Evolutionary conservation across 2,888 invertebrate species (phyloP).

Genomic region (Toxonevra muliebris): DNA sequence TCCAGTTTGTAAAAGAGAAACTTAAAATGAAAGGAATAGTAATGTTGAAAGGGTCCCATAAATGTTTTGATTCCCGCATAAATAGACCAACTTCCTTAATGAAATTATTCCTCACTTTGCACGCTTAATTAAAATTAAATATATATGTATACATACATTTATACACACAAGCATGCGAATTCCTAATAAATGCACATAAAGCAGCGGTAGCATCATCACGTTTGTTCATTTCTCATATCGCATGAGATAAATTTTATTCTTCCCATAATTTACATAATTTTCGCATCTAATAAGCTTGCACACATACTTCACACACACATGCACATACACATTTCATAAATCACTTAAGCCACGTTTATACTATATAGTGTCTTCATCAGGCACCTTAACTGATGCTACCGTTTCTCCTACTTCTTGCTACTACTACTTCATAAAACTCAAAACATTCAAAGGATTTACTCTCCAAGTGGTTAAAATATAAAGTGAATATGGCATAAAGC

Average conservation of each 20-base stretch:
- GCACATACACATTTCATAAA: slow-evolving; percentile 16
- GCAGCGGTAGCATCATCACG: not conserved
- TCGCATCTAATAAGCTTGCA: slow-evolving; percentile 49
- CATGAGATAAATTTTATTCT: slow-evolving; percentile 47
- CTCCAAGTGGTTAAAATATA: too few relatives aligned
- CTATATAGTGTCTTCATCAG: too few relatives aligned
- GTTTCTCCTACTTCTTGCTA: too few relatives aligned
- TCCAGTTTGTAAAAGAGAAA: too few relatives aligned
- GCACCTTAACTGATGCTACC: not conserved
- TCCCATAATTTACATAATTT: slow-evolving; percentile 58
- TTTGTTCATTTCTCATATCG: not conserved
- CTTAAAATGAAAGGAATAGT: too few relatives aligned
- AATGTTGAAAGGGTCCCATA: too few relatives aligned
- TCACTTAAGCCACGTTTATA: slow-evolving; percentile 3
- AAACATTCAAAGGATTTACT: slow-evolving; percentile 30
- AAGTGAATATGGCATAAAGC: too few relatives aligned
- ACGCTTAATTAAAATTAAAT: slow-evolving; percentile 7
- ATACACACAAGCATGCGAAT: not conserved
- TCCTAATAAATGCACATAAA: not conserved
- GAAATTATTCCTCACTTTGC: not conserved
- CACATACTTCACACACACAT: not conserved
- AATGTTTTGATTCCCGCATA: too few relatives aligned
- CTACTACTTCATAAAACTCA: not conserved
- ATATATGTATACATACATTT: not conserved
- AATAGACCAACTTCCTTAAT: too few relatives aligned